These are phyloP conservation scores for Opisthograptis luteolata DNA, from an alignment of 2,888 invertebrate species.

Conservation along the genomic window DNA sequence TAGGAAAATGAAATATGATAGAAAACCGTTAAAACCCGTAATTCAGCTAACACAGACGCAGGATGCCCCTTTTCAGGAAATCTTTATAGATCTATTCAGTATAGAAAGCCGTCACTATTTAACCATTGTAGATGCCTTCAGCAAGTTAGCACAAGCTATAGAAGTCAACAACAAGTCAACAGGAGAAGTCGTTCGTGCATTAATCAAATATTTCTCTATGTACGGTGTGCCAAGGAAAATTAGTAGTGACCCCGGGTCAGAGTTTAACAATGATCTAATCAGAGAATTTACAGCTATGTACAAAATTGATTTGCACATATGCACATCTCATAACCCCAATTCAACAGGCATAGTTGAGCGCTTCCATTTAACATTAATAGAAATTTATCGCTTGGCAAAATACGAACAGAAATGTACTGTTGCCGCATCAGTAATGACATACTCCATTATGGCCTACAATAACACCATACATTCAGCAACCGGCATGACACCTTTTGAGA, in stretches of 20 bases:
- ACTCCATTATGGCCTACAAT: neutral
- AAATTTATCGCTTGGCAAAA: neutral
- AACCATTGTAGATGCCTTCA: neutral
- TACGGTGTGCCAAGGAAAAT: constrained; percentile 39
- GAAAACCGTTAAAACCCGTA: constrained; percentile 38
- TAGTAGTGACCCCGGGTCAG: constrained; percentile 37
- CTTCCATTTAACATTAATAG: neutral
- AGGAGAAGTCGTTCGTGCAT: constrained; percentile 38
- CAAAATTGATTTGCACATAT: neutral
- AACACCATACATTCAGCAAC: neutral
- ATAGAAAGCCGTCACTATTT: neutral
- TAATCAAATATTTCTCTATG: constrained; percentile 40
- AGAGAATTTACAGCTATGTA: neutral
- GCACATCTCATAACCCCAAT: too few relatives aligned
- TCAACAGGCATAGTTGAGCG: neutral
- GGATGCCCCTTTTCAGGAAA: constrained; percentile 23
- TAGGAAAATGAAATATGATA: constrained; percentile 11
- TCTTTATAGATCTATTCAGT: neutral
- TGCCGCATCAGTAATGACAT: neutral
- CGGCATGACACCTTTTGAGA: neutral
- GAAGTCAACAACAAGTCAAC: constrained; percentile 34
- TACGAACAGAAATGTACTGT: constrained; percentile 3
- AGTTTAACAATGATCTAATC: constrained; percentile 35
- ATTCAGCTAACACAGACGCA: too few relatives aligned
- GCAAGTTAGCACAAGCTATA: constrained; percentile 41